Evolutionary conservation across 2,888 invertebrate species (phyloP), one percentile per base, ranked within the genome.

Genomic region (Ceramica pisi): DNA sequence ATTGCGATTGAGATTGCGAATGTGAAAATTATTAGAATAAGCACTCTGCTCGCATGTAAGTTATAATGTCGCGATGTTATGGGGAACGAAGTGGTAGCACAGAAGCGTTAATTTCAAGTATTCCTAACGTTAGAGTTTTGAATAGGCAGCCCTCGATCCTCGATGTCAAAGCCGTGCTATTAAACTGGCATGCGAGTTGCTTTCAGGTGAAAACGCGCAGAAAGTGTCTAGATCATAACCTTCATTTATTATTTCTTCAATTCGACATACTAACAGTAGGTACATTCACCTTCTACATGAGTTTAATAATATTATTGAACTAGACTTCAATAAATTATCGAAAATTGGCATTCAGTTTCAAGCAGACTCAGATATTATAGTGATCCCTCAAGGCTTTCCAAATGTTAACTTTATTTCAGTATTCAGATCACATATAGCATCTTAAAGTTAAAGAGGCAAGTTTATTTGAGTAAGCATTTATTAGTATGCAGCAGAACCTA

Each of bases 271-370:
- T 10, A 48, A 31, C 7, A 9, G 12, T 5, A 12, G 5, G 55
- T 41, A 48, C 70, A 5, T 14, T n/a, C 19, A 57, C 69, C 48
- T 16, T n/a, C 44, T 21, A 38, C 68, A 7, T 38, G 8, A 38
- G 3, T 44, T 16, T 19, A 53, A 5, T 1, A 38, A 46, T 56
- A 67, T 1, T 16, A 67, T 10, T 48, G 4, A 59, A 21, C 21
- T 44, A 51, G n/a, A 48, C 38, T 21, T 44, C 6, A 31, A 14
- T 38, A 38, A 19, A 41, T 19, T 23, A 69, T 51, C 19, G 31
- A 41, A 57, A 57, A 68, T 23, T 57, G 19, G 48, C 14, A 23
- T 68, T 48, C n/a, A 67, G 44, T 64, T 46, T 46, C 46, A 68
- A 44, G 14, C 14, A 9, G 35, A 35, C 23, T 19, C n/a, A 44